Conservation (phyloP, 2,113 vertebrate species). For the Hyperopisus bebe region DNA sequence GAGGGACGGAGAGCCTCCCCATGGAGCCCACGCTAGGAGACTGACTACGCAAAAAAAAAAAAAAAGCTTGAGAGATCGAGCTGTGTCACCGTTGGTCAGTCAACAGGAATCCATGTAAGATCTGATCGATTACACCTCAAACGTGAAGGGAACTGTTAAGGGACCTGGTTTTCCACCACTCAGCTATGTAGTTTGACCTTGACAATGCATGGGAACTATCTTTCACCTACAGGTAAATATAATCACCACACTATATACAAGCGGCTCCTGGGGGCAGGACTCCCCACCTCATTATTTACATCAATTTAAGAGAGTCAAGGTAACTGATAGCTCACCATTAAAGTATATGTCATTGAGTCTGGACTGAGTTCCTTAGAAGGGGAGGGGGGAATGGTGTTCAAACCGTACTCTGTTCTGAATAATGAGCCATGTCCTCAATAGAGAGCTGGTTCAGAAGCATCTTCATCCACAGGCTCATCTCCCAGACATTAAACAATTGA, state of each 20-base stretch:
- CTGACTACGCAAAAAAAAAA: not conserved
- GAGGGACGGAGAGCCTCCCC: not conserved
- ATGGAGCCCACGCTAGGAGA: not conserved
- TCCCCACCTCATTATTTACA: slow-evolving; percentile 35
- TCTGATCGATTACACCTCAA: slow-evolving; percentile 16
- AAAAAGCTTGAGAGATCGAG: slow-evolving; percentile 24
- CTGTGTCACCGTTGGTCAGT: slow-evolving; percentile 17
- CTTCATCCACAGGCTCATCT: not conserved
- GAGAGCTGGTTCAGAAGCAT: not conserved
- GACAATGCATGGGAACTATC: slow-evolving; percentile 33
- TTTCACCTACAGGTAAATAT: slow-evolving; percentile 44
- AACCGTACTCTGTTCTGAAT: not conserved
- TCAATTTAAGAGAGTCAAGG: slow-evolving; percentile 27
- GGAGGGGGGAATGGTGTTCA: not conserved
- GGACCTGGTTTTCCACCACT: slow-evolving; percentile 30
- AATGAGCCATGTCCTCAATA: not conserved
- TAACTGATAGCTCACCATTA: not conserved
- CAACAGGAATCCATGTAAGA: slow-evolving; percentile 31
- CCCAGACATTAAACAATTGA: not conserved
- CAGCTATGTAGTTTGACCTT: slow-evolving; percentile 43
- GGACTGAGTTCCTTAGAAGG: not conserved
- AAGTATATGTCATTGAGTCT: not conserved
- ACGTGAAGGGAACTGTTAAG: slow-evolving; percentile 22
- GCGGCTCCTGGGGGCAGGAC: slow-evolving; percentile 21
- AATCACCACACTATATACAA: slow-evolving; percentile 23